These are phyloP conservation scores for Syngnathus acus DNA, from an alignment of 2,797 vertebrate species.

Conservation along the genomic window DNA sequence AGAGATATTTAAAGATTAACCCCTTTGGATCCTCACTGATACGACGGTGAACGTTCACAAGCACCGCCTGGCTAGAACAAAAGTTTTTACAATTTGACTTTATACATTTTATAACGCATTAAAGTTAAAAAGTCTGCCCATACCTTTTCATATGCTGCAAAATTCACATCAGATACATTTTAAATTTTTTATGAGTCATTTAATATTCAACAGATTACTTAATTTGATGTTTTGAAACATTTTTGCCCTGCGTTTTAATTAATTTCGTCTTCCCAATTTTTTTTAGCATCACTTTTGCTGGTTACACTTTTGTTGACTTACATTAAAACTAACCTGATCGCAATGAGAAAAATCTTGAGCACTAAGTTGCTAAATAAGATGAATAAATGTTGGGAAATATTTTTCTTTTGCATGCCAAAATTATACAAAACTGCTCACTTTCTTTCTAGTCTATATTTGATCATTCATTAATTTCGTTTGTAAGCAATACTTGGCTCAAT, in stretches of 20 bases:
- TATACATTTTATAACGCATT: background rate
- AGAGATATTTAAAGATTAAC: constrained; percentile 41
- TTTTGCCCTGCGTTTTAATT: background rate
- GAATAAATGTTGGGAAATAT: background rate
- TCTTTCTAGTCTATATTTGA: background rate
- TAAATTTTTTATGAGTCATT: background rate
- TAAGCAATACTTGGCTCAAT: background rate
- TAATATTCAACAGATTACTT: background rate
- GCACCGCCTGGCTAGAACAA: background rate
- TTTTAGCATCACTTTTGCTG: background rate
- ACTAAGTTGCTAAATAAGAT: background rate
- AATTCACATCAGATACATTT: background rate
- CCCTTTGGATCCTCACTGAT: constrained; percentile 37
- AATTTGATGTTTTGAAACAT: background rate
- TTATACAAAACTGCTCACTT: background rate
- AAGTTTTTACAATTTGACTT: background rate
- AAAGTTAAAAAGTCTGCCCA: no score
- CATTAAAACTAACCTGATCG: background rate
- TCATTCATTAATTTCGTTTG: background rate
- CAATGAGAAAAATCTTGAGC: background rate
- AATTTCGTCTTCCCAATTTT: background rate
- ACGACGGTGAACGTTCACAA: constrained; percentile 26
- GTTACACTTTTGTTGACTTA: background rate
- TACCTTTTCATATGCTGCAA: no score
- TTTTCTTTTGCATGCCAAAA: background rate